A percentile compares a stretch with the other conserved stretches of the same genome.
Evolutionary conservation across 2,113 vertebrate genomes (phyloP).

Genomic region (Todiramphus saurophagus): DNA sequence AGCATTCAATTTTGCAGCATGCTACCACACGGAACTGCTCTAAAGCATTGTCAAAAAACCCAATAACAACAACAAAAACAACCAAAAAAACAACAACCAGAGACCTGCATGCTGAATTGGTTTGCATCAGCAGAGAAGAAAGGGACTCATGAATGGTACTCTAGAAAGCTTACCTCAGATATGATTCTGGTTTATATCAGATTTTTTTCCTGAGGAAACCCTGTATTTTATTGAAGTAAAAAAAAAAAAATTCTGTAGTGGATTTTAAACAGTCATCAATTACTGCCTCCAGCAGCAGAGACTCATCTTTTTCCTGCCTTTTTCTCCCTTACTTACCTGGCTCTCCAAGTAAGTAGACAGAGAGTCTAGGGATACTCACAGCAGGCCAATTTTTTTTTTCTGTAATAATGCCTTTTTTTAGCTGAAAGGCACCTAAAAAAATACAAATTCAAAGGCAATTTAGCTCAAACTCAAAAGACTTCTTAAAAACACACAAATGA

Average conservation of each 20-base stretch:
- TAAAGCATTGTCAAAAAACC: not conserved
- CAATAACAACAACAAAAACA: not conserved
- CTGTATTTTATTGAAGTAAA: not conserved
- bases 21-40: not conserved
- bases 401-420: not conserved
- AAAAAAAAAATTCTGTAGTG: not conserved
- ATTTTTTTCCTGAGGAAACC: not conserved
- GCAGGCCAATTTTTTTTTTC: not conserved
- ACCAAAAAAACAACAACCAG: not conserved
- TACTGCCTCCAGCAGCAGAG: not conserved
- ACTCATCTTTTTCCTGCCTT: not conserved
- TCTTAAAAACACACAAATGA: not conserved
- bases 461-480: not conserved
- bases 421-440: not conserved
- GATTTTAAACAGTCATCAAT: not conserved
- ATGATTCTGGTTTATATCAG: not conserved
- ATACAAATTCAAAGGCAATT: not conserved
- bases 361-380: not conserved
- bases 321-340: not conserved
- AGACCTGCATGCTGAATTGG: not conserved
- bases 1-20: not conserved
- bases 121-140: not conserved
- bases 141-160: not conserved
- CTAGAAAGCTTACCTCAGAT: not conserved
- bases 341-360: not conserved